Percentiles rank a stretch among this genome's conserved stretches.
phyloP scores from a whole-genome alignment of 2,888 invertebrate genomes.

The Drosophila atroscutellata region DNA sequence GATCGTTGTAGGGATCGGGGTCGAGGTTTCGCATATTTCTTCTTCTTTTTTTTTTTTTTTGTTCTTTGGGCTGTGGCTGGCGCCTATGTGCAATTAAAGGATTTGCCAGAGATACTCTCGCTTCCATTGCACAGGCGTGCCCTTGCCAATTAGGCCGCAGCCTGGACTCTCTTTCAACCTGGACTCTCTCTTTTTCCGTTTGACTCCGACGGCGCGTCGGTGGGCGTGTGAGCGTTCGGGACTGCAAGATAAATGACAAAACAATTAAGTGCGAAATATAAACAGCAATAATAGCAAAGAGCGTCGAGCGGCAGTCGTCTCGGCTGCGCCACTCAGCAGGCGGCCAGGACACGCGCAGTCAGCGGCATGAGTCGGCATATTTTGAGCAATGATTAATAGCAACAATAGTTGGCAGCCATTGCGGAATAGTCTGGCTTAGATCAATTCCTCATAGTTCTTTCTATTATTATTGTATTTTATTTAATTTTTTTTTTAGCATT shows the following conservation, averaged over 20 bases:
- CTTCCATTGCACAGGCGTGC: constrained; percentile 38
- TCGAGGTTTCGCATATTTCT: constrained; percentile 3
- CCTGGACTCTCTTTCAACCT: background rate
- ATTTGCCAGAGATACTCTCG: constrained; percentile 58
- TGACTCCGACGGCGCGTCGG: constrained; percentile 11
- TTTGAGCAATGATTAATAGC: constrained; percentile 63
- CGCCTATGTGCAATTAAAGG: constrained; percentile 74
- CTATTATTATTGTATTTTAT: background rate
- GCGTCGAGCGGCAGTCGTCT: constrained; percentile 10
- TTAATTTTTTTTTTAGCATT: constrained; percentile 37
- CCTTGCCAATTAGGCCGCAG: constrained; percentile 58
- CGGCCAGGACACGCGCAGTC: constrained; percentile 63
- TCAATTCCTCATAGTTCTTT: constrained; percentile 19
- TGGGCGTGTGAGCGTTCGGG: constrained; percentile 34
- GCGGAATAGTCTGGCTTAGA: constrained; percentile 36
- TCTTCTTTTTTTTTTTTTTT: background rate
- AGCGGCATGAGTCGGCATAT: constrained; percentile 65
- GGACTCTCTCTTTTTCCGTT: background rate
- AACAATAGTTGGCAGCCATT: constrained; percentile 16
- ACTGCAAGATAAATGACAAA: constrained; percentile 81
- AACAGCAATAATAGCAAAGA: constrained; percentile 68
- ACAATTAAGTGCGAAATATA: constrained; percentile 84
- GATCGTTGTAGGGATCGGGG: background rate
- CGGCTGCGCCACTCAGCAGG: constrained; percentile 50
- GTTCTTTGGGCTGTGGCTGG: constrained; percentile 39